Evolutionary conservation across 1,140 invertebrate species (phyloP).

Genomic region (Zaprionus capensis): DNA sequence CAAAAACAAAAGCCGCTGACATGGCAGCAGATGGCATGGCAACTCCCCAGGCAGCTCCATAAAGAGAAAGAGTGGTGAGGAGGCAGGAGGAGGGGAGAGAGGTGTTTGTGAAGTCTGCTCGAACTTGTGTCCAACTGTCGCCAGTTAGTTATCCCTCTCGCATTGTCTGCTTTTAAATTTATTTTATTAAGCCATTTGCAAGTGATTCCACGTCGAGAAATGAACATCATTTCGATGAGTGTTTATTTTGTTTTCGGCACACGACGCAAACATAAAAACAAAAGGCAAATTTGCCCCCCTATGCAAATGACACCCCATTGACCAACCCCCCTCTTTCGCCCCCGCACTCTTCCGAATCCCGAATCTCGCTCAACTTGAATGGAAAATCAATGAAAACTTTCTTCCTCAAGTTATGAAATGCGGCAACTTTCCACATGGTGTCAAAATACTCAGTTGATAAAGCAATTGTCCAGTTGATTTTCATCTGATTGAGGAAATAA

Average conservation of each 20-base stretch:
- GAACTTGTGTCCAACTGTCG: constrained; percentile 36
- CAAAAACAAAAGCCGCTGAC: constrained; percentile 66
- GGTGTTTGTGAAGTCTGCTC: not conserved
- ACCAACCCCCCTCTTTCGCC: not conserved
- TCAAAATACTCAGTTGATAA: not conserved
- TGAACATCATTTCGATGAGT: constrained; percentile 25
- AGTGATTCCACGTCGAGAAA: constrained; percentile 35
- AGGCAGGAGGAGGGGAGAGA: not conserved
- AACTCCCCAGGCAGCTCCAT: constrained; percentile 12
- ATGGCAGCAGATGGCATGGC: constrained; percentile 60
- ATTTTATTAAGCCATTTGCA: constrained; percentile 49
- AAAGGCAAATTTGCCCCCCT: constrained; percentile 14
- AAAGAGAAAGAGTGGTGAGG: not conserved
- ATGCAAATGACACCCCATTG: constrained; percentile 15
- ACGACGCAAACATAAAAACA: constrained; percentile 15
- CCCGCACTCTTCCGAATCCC: not conserved
- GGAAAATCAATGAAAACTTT: constrained; percentile 23
- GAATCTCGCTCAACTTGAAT: not conserved
- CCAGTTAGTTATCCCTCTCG: constrained; percentile 32
- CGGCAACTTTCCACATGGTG: not conserved
- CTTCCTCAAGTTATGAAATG: not conserved
- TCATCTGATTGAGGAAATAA: not conserved
- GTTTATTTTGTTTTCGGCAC: constrained; percentile 29
- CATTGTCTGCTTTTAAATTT: constrained; percentile 37
- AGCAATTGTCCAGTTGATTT: not conserved